A percentile compares a stretch with the other conserved stretches of the same genome.
These are phyloP conservation scores for Paguma larvata DNA, from an alignment of 2,797 vertebrate genomes.

Conservation along the genomic window DNA sequence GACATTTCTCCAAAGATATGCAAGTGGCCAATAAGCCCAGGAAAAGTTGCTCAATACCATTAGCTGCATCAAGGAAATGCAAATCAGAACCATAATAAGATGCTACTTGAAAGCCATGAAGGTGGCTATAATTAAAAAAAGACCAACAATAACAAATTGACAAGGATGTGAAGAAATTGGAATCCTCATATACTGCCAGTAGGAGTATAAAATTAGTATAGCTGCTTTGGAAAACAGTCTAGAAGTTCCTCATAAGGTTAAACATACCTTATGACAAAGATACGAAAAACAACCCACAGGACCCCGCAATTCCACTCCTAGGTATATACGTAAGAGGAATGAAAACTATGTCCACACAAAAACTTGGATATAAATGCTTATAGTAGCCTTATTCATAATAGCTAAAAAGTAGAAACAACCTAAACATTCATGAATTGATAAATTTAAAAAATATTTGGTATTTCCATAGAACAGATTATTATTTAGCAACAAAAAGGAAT, in stretches of 20 bases:
- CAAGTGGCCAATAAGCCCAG: not conserved
- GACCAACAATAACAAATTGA: not conserved
- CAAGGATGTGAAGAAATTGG: not conserved
- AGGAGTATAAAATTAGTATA: not conserved
- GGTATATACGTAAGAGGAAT: not conserved
- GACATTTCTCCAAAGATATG: not conserved
- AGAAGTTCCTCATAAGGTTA: not conserved
- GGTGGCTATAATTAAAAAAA: not conserved
- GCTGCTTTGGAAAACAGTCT: not conserved
- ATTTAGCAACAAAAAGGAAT: not conserved
- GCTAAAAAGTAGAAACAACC: not conserved
- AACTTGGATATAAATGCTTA: not conserved
- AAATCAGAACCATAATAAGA: not conserved
- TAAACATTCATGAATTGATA: not conserved
- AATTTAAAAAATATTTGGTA: not conserved
- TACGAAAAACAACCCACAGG: not conserved
- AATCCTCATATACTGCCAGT: not conserved
- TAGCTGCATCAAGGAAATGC: not conserved
- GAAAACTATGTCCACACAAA: slow-evolving; percentile 22
- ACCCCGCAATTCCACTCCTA: not conserved
- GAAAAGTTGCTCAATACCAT: not conserved
- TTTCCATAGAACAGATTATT: not conserved
- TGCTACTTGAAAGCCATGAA: not conserved
- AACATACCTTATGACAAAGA: slow-evolving; percentile 9
- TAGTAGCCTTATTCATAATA: not conserved